These are phyloP conservation scores for Drosophila pegasa DNA, from an alignment of 2,888 invertebrate species.

Conservation along the genomic window DNA sequence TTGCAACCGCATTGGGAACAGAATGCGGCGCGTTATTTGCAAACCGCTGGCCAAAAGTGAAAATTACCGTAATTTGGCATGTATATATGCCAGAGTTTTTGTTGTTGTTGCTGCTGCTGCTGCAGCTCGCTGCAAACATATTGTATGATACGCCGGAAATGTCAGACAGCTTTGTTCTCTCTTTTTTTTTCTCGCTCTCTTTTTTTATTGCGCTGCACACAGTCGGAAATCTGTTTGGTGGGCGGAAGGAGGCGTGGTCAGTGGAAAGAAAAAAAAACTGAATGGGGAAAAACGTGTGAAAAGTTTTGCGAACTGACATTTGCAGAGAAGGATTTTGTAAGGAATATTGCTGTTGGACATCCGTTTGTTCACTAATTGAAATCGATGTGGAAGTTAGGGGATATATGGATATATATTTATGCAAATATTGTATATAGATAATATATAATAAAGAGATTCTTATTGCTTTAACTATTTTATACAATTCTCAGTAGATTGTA, in stretches of 20 bases:
- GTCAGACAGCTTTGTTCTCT: slow-evolving; percentile 28
- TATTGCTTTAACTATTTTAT: too few species aligned
- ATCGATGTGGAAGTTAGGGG: too few species aligned
- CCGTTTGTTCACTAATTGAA: background rate
- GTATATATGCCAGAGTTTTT: slow-evolving; percentile 9
- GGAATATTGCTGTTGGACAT: background rate
- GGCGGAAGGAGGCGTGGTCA: slow-evolving; percentile 53
- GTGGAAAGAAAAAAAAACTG: background rate
- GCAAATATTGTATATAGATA: background rate
- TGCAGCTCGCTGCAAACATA: slow-evolving; percentile 32
- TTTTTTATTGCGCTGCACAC: slow-evolving; percentile 4
- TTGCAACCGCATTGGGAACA: slow-evolving; percentile 55
- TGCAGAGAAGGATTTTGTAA: slow-evolving; percentile 2
- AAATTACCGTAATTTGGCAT: slow-evolving; percentile 74
- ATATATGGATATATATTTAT: background rate
- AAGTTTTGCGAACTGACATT: slow-evolving; percentile 38
- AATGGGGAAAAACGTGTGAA: slow-evolving; percentile 43
- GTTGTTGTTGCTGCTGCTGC: background rate
- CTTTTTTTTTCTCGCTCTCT: background rate
- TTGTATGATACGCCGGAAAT: slow-evolving; percentile 60
- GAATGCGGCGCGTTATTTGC: slow-evolving; percentile 64
- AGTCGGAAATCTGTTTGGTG: slow-evolving; percentile 42
- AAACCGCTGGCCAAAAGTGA: slow-evolving; percentile 63
- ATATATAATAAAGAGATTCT: too few species aligned
- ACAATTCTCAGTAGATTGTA: too few species aligned